Base-by-base conservation (phyloP, 2,113 vertebrate species). In the Psammodynastes pulverulentus region DNA sequence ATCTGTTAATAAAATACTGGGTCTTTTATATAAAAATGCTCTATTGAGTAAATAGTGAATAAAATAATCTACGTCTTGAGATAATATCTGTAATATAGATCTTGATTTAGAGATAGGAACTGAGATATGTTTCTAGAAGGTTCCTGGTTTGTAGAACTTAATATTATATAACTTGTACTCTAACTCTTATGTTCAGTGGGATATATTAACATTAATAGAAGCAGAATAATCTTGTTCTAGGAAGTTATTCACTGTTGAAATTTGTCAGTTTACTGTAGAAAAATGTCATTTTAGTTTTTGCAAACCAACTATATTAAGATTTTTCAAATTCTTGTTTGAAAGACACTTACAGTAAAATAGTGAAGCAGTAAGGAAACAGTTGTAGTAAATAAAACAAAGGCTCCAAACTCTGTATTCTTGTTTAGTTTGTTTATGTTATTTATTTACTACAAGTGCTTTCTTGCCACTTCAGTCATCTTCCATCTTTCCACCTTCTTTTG, bases 1-100 rank as follows among this genome's bases (percentile, higher is more conserved):
- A 46, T 15, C 46, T 86, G 26, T 58, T 91, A 56, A n/a, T 91
- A 56, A 91, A 86, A 62, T 51, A 34, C 58, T 91, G 39, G 49
- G 26, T 17, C 51, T 87, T 19, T 86, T 86, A 62, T 86, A 48
- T 49, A 86, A 21, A n/a, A 58, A 48, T 43, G 26, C 9, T 3
- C 24, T 49, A 48, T 24, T 62, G 90, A 62, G 48, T n/a, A 91
- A 91, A 21, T 48, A 43, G 26, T 56, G 39, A 91, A 85, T 85
- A n/a, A 91, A 87, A 91, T 23, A 24, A 87, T 39, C 53, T 49
- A 62, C 3, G 39, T 39, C 62, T 51, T 62, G 45, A 13, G n/a
- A 62, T 62, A 91, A 88, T 92, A 49, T 34, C 51, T 79, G 58
- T n/a, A 48, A 91, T 86, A 58, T 26, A 88, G 58, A 84, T 84